Base-by-base conservation (phyloP, 2,797 vertebrate genomes). In the Danionella dracula region DNA sequence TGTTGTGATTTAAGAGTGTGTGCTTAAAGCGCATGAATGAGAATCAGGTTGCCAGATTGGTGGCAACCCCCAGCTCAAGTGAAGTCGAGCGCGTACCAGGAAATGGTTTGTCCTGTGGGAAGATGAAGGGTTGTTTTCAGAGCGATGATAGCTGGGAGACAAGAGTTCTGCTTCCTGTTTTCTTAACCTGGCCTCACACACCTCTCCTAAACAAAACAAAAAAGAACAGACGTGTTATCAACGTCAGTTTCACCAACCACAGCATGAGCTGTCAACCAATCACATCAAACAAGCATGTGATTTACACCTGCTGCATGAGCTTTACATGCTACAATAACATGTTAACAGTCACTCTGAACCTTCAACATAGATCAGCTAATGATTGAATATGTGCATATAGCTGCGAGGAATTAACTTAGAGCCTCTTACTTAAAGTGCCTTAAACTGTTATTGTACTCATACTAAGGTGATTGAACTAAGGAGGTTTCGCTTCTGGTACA, bases 61-160 rank as follows among this genome's bases (percentile, higher is more conserved):
- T 27, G 23, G 23, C 6, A 6, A 27, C 6, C 6, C 23, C 23
- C 23, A 27, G 23, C 23, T 6, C 23, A 27, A 3, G 23, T 3
- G 23, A 3, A 3, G 23, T 6, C 23, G n/a, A 85, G 48, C 84
- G 89, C 90, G 82, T 87, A 91, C 90, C 88, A 68, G 75, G 67
- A 88, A 83, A 65, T 83, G 77, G 53, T 86, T 90, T 78, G 92
- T 93, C 85, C 82, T 90, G 75, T 85, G 84, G 81, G 88, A 79
- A 78, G 76, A 74, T 70, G 85, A 16, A 8, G 78, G 73, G 78
- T 90, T 27, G 23, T 3, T 91, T 66, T 93, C 92, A 57, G 84
- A 82, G 50, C 88, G 86, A 74, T 92, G 90, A 80, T 90, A 90
- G 80, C 82, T 81, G 74, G 89, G 65, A 65, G 86, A 74, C 76